These are phyloP conservation scores for Actenoides hombroni DNA, from an alignment of 2,113 vertebrate species.

Conservation along the genomic window DNA sequence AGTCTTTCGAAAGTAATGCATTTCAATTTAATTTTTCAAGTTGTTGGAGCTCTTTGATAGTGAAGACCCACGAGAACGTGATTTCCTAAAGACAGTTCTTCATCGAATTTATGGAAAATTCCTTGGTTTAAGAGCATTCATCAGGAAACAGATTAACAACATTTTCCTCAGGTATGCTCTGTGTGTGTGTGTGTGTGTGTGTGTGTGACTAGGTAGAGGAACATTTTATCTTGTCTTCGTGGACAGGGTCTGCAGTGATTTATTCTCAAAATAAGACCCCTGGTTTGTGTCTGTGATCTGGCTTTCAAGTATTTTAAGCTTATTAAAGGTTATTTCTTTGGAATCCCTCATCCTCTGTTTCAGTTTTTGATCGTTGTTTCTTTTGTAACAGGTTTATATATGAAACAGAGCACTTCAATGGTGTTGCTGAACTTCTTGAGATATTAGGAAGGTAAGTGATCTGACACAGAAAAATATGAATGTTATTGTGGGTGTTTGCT, in stretches of 20 bases:
- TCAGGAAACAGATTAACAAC: slow-evolving; percentile 99
- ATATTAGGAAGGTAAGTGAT: slow-evolving; percentile 82
- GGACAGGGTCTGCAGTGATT: background rate
- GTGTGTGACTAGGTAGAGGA: background rate
- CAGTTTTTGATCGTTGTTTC: background rate
- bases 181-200: background rate
- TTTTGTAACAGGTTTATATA: slow-evolving; percentile 81
- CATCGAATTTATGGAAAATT: slow-evolving; percentile 98
- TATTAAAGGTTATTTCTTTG: background rate
- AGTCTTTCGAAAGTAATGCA: slow-evolving; percentile 62
- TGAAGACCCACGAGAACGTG: slow-evolving; percentile 96
- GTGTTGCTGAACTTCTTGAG: slow-evolving; percentile 85
- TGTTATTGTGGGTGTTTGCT: background rate
- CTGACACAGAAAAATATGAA: background rate
- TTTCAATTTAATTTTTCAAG: slow-evolving; percentile 75
- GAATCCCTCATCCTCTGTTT: background rate
- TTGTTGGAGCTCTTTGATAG: slow-evolving; percentile 97
- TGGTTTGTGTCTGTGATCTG: background rate
- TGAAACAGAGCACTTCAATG: slow-evolving; percentile 87
- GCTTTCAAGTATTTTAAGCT: background rate
- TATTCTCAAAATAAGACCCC: background rate
- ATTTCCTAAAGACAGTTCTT: slow-evolving; percentile 96
- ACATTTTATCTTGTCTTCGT: background rate
- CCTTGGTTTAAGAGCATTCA: slow-evolving; percentile 94
- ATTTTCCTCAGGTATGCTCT: slow-evolving; percentile 91